Conservation (phyloP, 2,888 invertebrate genomes). For the Physocephala rufipes region DNA sequence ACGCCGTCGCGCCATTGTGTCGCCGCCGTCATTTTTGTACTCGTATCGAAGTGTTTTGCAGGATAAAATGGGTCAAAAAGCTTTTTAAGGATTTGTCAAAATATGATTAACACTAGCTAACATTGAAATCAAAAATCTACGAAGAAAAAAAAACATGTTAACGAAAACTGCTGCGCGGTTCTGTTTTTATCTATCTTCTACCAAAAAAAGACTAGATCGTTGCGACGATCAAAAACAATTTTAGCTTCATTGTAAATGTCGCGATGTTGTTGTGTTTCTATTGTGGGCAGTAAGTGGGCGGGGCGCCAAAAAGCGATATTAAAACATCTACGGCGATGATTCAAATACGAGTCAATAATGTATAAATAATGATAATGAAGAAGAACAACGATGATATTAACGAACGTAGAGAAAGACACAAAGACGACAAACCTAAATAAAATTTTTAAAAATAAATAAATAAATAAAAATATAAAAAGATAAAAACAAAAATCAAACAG, state of each 20-base stretch:
- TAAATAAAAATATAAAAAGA: background rate
- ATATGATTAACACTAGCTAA: background rate
- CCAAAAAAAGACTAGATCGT: background rate
- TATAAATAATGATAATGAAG: background rate
- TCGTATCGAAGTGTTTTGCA: constrained; percentile 14
- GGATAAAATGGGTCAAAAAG: constrained; percentile 24
- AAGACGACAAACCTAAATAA: background rate
- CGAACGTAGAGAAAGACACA: background rate
- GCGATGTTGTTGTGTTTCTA: background rate
- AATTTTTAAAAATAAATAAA: constrained; percentile 5
- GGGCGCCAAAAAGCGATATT: background rate
- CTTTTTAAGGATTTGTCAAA: constrained; percentile 26
- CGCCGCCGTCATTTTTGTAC: constrained; percentile 8
- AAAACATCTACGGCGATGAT: background rate
- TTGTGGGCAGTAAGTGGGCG: background rate
- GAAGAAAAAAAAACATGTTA: too few species aligned
- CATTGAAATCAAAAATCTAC: background rate
- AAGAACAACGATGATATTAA: too few species aligned
- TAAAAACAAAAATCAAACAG: background rate
- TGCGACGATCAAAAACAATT: background rate
- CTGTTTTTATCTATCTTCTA: background rate
- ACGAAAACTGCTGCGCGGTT: background rate
- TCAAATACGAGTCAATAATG: background rate
- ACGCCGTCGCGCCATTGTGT: background rate
- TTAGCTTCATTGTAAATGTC: background rate